Evolutionary conservation across 2,888 invertebrate genomes (phyloP).

Genomic region (Macrosoma leucophasiata): DNA sequence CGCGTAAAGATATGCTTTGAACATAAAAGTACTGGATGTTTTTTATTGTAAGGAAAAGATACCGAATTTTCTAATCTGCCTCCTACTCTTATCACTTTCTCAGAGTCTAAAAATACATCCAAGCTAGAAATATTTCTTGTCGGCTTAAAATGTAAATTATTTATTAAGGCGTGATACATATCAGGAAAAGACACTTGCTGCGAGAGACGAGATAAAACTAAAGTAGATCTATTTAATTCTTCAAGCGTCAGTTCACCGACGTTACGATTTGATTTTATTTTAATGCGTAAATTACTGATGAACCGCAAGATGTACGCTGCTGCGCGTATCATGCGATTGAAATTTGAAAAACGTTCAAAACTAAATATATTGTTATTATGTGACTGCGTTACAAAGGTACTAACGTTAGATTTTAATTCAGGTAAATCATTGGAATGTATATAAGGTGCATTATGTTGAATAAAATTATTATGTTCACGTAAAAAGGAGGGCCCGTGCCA

Average conservation of each 20-base stretch:
- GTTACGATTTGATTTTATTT: too few species aligned
- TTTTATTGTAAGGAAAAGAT: conserved; percentile 5
- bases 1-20: conserved; percentile 12
- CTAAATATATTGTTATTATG: conserved; percentile 4
- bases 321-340: conserved; percentile 13
- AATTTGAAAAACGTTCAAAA: conserved; percentile 14
- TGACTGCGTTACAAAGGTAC: conserved; percentile 4
- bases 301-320: conserved; percentile 20
- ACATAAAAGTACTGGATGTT: conserved; percentile 15
- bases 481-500: conserved; percentile 24
- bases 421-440: conserved; percentile 10
- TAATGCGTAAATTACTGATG: conserved; percentile 16
- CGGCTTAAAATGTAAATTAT: not conserved
- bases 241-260: conserved; percentile 7
- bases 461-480: conserved; percentile 5
- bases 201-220: conserved; percentile 2
- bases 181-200: conserved; percentile 2
- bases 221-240: conserved; percentile 7
- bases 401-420: conserved; percentile 8
- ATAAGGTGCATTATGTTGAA: not conserved
- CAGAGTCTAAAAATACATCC: conserved; percentile 10
- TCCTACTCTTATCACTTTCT: conserved; percentile 6
- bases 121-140: conserved; percentile 3
- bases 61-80: conserved; percentile 1
- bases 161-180: conserved; percentile 1